These are phyloP conservation scores for Myotis findleyi DNA, from an alignment of 2,797 vertebrate species.

Conservation along the genomic window DNA sequence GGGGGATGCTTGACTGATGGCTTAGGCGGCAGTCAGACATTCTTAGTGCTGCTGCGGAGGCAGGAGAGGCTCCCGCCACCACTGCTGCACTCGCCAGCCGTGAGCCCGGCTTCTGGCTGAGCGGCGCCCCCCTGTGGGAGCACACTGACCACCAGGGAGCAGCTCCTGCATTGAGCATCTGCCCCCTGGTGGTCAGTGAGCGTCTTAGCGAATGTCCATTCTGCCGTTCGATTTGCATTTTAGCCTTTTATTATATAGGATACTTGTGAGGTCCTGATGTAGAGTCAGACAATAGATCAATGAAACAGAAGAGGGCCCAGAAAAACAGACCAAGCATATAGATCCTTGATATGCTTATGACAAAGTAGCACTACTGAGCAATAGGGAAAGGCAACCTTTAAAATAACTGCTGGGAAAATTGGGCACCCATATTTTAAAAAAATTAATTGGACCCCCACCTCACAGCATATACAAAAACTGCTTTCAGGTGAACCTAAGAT, in stretches of 20 bases:
- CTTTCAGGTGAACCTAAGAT: conserved; percentile 9
- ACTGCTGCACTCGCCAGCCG: no score
- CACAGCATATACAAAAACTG: not conserved
- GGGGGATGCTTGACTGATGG: no score
- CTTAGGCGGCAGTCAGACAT: no score
- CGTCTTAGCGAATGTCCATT: no score
- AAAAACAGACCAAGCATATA: not conserved
- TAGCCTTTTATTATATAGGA: not conserved
- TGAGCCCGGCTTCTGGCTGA: no score
- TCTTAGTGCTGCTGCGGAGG: no score
- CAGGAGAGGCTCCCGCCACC: no score
- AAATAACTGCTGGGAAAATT: not conserved
- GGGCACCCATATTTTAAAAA: not conserved
- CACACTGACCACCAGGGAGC: no score
- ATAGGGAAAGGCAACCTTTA: not conserved
- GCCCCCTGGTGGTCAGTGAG: no score
- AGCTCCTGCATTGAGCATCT: no score
- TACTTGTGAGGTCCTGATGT: not conserved
- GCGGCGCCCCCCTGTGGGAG: no score
- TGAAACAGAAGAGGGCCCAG: not conserved
- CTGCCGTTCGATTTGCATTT: no score
- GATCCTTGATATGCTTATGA: not conserved
- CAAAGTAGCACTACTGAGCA: not conserved
- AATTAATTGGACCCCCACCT: not conserved
- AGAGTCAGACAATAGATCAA: not conserved